Evolutionary conservation across 2,113 vertebrate species (phyloP), one percentile per base, ranked within the genome.

Genomic region (Glareola pratincola): DNA sequence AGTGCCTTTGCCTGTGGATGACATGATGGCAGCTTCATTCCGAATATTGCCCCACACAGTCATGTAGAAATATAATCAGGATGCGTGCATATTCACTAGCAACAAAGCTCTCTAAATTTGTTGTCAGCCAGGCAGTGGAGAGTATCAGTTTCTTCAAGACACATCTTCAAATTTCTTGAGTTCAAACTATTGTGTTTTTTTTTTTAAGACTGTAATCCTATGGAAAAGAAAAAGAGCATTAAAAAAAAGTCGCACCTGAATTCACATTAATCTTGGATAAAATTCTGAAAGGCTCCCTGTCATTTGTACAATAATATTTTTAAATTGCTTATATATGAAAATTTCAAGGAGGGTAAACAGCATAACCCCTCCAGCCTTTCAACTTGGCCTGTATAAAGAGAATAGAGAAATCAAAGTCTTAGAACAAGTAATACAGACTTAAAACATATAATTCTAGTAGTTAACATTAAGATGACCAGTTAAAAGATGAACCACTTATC

Each of bases 1-100:
- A 45, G 88, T 86, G 80, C 87, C 89, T 18, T 74, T 92, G 90
- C 98, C 96, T 26, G 81, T 92, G 92, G 97, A 97, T 94, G 97
- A 98, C 99, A 99, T 99, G 96, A 92, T 95, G 96, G 77, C 97
- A 92, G 92, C 94, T 97, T 98, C 96, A 98, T 98, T 90, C 81
- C 96, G 74, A 88, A 90, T 77, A 50, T 21, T 74, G 78, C 45
- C 78, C 64, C 76, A 39, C 41, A 92, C 92, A 24, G 76, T 91
- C 87, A 94, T 34, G 50, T 29, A 88, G 43, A 81, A 85, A 68
- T 43, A 66, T 1, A n/a, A 47, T 90, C 63, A 88, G 20, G 50
- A 75, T 51, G 36, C 0, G 0, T 18, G 10, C 73, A 83, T 80
- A 54, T 56, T 90, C 47, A 39, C 19, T 45, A 66, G 29, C 12